phyloP scores from a whole-genome alignment of 2,888 invertebrate species.

The Cancer borealis region DNA sequence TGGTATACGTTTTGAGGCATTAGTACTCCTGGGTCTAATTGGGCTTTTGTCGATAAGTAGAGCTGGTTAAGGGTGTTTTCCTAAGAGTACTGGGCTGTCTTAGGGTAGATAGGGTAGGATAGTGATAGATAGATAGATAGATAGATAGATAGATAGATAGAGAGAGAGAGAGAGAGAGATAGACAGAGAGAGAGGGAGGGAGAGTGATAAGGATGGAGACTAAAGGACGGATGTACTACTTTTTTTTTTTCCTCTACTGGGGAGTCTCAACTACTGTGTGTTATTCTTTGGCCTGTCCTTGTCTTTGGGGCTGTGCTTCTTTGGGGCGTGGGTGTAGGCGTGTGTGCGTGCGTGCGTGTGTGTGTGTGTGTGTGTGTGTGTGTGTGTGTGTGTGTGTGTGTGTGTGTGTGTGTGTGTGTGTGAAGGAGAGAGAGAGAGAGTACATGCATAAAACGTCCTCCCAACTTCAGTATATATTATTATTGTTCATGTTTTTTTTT shows the following conservation, averaged over 20 bases:
- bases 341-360: neutral
- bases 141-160: neutral
- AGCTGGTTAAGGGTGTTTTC: neutral
- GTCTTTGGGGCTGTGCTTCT: slow-evolving; percentile 8
- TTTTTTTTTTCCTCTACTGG: neutral
- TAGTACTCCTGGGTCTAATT: neutral
- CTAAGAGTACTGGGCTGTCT: neutral
- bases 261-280: neutral
- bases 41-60: neutral
- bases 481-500: neutral
- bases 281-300: slow-evolving; percentile 26
- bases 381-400: neutral
- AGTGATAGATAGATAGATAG: neutral
- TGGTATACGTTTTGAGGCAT: neutral
- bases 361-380: slow-evolving; percentile 3
- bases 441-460: neutral
- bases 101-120: neutral
- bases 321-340: neutral
- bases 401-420: slow-evolving; percentile 22
- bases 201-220: neutral
- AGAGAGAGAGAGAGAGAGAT: neutral
- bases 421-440: slow-evolving; percentile 19
- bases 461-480: neutral
- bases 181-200: neutral
- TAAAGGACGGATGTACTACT: neutral